Base-by-base conservation (phyloP, 2,797 vertebrate species). In the Anabas testudineus region DNA sequence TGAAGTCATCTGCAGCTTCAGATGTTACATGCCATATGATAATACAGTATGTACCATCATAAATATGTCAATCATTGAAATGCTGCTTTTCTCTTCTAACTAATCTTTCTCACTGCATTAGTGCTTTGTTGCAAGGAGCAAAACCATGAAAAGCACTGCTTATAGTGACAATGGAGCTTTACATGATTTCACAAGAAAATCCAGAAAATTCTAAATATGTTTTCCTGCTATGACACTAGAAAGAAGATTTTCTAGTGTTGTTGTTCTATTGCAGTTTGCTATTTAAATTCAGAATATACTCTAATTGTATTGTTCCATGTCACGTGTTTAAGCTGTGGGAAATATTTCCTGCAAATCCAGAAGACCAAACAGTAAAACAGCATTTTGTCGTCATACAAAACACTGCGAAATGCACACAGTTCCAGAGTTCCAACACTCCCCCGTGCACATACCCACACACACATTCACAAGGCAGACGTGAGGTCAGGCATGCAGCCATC, bases 401-500 rank as follows among this genome's bases (percentile, higher is more conserved):
- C 51, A 39, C 24, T 4, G 24, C 59, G 21, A 47, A 48, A 55
- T 52, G 24, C 42, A 30, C 54, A 47, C 43, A 34, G 32, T n/a
- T 54, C 26, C 54, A 45, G 10, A 46, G 59, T 51, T 71, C 21
- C 32, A 46, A 60, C 45, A 37, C 60, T 13, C 56, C 26, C 24
- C 28, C 66, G 30, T 24, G 47, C 41, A 69, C 60, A 34, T 42
- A 39, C 42, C 39, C 19, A 48, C 58, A 55, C 60, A 41, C 39
- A 52, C 36, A 57, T 3, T 52, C 73, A 79, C 74, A 78, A 80
- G 71, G 80, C 51, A 69, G 71, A 87, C 83, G 66, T 78, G 73
- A 84, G 83, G 78, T 86, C 78, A 84, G 80, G 71, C 81, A 74
- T 67, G 48, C 63, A 67, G 76, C 80, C 81, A 82, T 82, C 68